These are phyloP conservation scores for Ceriagrion tenellum DNA, from an alignment of 2,888 invertebrate genomes.

Conservation along the genomic window DNA sequence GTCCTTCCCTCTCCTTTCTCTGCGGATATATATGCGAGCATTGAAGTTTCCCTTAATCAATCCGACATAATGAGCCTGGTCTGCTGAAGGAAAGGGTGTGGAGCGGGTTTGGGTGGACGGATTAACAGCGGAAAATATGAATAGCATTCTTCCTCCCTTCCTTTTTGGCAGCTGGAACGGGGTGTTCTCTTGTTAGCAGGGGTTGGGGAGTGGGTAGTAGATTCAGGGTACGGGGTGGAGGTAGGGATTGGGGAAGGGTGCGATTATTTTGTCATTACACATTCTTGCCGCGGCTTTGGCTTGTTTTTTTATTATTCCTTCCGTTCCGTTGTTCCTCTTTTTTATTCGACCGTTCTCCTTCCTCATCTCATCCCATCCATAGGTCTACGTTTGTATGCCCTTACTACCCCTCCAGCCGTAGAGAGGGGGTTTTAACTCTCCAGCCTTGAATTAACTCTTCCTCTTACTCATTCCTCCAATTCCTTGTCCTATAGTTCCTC, in stretches of 20 bases:
- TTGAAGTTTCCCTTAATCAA: conserved; percentile 64
- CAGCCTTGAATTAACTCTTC: too few species aligned
- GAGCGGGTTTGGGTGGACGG: background rate
- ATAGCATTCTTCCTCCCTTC: conserved; percentile 11
- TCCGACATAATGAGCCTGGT: conserved; percentile 53
- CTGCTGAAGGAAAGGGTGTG: background rate
- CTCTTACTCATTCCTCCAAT: background rate
- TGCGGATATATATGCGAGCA: conserved; percentile 24
- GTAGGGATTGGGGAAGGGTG: background rate
- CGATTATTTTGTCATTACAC: conserved; percentile 10
- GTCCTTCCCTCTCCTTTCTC: background rate
- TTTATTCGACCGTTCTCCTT: too few species aligned
- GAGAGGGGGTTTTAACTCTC: too few species aligned
- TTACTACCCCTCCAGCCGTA: too few species aligned
- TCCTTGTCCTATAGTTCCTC: background rate
- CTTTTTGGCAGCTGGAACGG: background rate
- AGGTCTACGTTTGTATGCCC: too few species aligned
- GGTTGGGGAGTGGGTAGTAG: background rate
- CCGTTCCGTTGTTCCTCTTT: background rate
- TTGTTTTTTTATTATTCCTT: conserved; percentile 18
- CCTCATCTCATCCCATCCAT: too few species aligned
- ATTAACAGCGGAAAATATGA: conserved; percentile 20
- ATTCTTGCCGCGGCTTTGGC: conserved; percentile 18
- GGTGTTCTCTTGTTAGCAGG: background rate
- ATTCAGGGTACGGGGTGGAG: background rate